Conservation (phyloP, 35 echinoderm and acorn worm genomes). For the Heliocidaris erythrogramma region DNA sequence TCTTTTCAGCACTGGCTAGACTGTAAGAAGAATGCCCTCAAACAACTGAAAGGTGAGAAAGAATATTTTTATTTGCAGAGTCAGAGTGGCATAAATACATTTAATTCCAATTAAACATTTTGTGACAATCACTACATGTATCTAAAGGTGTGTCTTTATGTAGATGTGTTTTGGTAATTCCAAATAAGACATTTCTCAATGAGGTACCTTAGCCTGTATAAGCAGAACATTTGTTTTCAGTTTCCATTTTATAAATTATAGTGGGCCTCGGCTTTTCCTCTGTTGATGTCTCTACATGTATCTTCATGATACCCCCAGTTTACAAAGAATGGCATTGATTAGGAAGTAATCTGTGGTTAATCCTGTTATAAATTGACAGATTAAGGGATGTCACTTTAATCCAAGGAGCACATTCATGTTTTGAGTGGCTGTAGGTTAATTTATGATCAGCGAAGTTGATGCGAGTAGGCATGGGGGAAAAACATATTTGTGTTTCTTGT, state of each 20-base stretch:
- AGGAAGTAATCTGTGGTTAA: neutral
- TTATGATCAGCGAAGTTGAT: no score
- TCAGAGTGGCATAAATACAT: no score
- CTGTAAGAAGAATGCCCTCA: slow-evolving; percentile 64
- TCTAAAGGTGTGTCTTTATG: no score
- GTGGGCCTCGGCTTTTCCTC: neutral
- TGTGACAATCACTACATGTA: no score
- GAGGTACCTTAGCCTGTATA: no score
- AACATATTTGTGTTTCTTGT: no score
- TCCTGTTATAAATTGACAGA: neutral
- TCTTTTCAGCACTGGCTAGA: slow-evolving; percentile 80
- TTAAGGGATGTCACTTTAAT: neutral
- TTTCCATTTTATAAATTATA: neutral
- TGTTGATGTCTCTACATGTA: neutral
- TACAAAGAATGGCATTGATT: neutral
- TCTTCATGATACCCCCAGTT: neutral
- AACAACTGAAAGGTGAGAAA: slow-evolving; percentile 78
- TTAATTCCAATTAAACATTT: no score
- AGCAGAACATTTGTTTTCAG: neutral
- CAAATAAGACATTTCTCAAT: no score
- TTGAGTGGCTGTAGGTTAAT: neutral
- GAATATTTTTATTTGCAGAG: neutral
- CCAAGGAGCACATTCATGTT: neutral
- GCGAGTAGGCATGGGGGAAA: no score
- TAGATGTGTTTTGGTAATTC: no score